Evolutionary conservation across 2,888 invertebrate genomes (phyloP).

Genomic region (Brachyptera putata): DNA sequence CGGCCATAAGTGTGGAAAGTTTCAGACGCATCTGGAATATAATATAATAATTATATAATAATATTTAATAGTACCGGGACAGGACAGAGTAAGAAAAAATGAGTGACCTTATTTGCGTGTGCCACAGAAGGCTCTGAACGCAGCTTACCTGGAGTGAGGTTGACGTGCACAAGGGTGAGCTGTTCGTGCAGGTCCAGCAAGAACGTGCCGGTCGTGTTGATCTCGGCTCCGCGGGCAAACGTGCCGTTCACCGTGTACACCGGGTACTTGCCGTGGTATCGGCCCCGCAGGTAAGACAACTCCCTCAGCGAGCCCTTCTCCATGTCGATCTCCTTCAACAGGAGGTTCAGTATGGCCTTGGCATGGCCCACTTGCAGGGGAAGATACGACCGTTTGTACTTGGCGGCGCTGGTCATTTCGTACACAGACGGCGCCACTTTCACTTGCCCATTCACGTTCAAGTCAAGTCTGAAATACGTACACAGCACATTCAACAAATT

Average conservation of each 20-base stretch:
- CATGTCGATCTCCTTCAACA: conserved; percentile 58
- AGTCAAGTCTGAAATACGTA: conserved; percentile 30
- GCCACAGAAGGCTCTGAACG: too few relatives aligned
- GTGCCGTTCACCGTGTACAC: conserved; percentile 56
- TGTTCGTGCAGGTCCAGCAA: conserved; percentile 55
- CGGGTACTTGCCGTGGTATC: conserved; percentile 50
- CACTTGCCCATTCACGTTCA: conserved; percentile 28
- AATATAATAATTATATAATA: too few relatives aligned
- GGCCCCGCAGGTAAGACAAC: conserved; percentile 51
- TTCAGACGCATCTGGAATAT: conserved; percentile 56
- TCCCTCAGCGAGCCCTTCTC: conserved; percentile 58
- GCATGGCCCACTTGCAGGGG: conserved; percentile 53
- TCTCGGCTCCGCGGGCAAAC: conserved; percentile 52
- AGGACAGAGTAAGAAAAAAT: too few relatives aligned
- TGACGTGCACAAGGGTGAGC: conserved; percentile 60
- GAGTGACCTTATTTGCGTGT: too few relatives aligned
- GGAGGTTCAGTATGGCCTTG: conserved; percentile 52
- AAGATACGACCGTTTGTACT: conserved; percentile 55
- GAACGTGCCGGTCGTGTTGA: conserved; percentile 57
- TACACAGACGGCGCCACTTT: conserved; percentile 38
- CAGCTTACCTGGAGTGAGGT: conserved; percentile 61
- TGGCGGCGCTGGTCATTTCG: conserved; percentile 47
- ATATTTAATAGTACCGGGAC: too few relatives aligned
- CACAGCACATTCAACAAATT: neutral
- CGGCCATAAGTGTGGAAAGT: conserved; percentile 68